phyloP scores from a whole-genome alignment of 2,113 vertebrate genomes.

The Anolis carolinensis region DNA sequence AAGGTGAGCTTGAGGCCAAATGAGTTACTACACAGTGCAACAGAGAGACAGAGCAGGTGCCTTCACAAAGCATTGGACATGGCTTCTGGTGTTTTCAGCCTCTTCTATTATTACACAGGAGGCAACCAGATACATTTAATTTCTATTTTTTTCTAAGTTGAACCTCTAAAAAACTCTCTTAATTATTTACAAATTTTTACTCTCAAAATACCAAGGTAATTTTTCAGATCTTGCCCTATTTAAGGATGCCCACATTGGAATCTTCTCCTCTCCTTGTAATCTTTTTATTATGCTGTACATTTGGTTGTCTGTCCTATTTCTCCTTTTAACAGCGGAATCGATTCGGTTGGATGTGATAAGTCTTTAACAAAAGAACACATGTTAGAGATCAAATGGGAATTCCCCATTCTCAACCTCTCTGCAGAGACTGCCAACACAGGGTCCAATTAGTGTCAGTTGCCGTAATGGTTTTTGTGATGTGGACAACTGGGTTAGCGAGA shows the following conservation, averaged over 20 bases:
- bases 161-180: neutral
- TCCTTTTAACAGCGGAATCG: neutral
- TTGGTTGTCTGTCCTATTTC: neutral
- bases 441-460: neutral
- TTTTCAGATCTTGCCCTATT: neutral
- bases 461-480: neutral
- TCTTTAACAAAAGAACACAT: slow-evolving; percentile 22
- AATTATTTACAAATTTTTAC: neutral
- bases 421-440: neutral
- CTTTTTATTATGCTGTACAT: neutral
- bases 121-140: neutral
- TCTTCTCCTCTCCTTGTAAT: neutral
- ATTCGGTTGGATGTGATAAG: neutral
- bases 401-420: neutral
- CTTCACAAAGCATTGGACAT: neutral
- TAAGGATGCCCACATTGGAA: neutral
- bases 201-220: neutral
- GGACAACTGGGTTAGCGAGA: slow-evolving; percentile 11
- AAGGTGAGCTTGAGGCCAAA: slow-evolving; percentile 18
- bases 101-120: neutral
- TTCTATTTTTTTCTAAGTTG: no score
- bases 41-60: neutral
- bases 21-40: neutral
- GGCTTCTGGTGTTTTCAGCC: neutral
- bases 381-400: neutral